A percentile compares a stretch with the other conserved stretches of the same genome.
Evolutionary conservation across 2,113 vertebrate species (phyloP).

Genomic region (Entosphenus tridentatus): DNA sequence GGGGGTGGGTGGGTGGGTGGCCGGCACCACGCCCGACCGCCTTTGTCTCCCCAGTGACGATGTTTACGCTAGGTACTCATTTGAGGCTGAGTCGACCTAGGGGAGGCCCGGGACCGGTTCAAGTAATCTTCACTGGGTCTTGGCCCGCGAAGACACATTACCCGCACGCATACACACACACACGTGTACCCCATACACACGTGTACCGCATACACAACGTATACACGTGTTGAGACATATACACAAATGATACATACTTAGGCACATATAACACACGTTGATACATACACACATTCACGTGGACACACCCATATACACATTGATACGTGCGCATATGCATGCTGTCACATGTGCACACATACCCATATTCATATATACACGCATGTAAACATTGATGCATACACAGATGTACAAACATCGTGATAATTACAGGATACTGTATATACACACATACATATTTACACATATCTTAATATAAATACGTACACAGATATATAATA

Average conservation of each 20-base stretch:
- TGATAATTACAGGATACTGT: neutral
- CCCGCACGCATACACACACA: too few species aligned
- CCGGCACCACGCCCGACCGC: too few species aligned
- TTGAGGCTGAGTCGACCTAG: too few species aligned
- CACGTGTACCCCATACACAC: too few species aligned
- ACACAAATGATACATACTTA: neutral
- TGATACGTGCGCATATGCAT: neutral
- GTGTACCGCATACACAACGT: neutral
- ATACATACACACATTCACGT: neutral
- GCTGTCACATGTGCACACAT: neutral
- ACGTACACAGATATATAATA: slow-evolving; percentile 1
- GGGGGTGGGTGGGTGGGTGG: too few species aligned
- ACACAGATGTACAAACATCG: neutral
- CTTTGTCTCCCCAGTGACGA: too few species aligned
- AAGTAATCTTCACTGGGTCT: too few species aligned
- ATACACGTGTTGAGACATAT: neutral
- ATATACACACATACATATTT: neutral
- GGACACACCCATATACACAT: neutral
- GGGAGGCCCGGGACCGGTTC: too few species aligned
- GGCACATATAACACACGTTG: neutral
- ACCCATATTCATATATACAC: neutral
- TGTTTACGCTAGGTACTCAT: too few species aligned
- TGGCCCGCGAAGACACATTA: too few species aligned
- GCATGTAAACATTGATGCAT: neutral
- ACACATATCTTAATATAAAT: neutral